phyloP scores from a whole-genome alignment of 2,888 invertebrate genomes.

The Aricia artaxerxes region DNA sequence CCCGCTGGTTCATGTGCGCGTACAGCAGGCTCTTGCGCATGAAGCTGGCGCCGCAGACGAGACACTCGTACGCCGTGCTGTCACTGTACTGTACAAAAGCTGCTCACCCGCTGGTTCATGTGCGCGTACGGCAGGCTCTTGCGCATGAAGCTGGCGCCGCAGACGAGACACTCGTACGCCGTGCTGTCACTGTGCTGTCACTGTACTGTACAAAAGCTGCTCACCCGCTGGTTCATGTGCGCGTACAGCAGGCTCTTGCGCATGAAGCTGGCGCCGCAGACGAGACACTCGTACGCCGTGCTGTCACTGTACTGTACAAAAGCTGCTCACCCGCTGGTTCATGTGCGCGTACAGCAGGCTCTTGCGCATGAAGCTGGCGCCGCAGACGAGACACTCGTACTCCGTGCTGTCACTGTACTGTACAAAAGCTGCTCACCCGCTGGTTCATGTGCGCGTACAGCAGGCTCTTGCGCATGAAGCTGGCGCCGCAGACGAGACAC shows the following conservation, averaged over 20 bases:
- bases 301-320: neutral
- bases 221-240: slow-evolving; percentile 86
- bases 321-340: slow-evolving; percentile 79
- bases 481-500: slow-evolving; percentile 84
- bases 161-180: no score
- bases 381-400: slow-evolving; percentile 76
- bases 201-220: slow-evolving; percentile 40
- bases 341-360: slow-evolving; percentile 89
- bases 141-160: no score
- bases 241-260: slow-evolving; percentile 88
- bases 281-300: slow-evolving; percentile 42
- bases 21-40: no score
- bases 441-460: slow-evolving; percentile 88
- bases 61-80: no score
- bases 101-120: no score
- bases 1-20: no score
- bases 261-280: slow-evolving; percentile 92
- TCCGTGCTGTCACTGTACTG: neutral
- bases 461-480: slow-evolving; percentile 91
- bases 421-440: slow-evolving; percentile 60
- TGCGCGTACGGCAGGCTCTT: no score
- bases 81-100: no score
- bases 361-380: slow-evolving; percentile 91
- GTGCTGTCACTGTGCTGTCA: no score
- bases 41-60: no score